A percentile compares a stretch with the other conserved stretches of the same genome.
These are phyloP conservation scores for Lepisosteus osseus DNA, from an alignment of 2,113 vertebrate species.

Conservation along the genomic window DNA sequence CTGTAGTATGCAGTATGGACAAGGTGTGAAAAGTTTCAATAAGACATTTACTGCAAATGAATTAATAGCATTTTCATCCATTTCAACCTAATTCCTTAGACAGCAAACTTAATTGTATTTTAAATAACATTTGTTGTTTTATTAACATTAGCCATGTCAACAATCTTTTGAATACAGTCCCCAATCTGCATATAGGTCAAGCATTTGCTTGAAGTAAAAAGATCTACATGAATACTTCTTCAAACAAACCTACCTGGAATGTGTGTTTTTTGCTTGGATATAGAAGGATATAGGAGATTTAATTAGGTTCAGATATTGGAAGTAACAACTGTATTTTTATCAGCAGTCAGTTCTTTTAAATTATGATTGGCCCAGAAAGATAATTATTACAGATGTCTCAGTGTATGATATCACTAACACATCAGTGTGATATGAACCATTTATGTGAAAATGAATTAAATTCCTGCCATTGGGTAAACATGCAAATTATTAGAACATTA, in stretches of 20 bases:
- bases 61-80: constrained; percentile 46
- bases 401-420: background rate
- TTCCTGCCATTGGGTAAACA: background rate
- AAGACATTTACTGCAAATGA: constrained; percentile 24
- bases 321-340: no score
- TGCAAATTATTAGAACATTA: background rate
- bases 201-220: constrained; percentile 16
- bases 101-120: constrained; percentile 37
- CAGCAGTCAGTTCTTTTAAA: no score
- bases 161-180: constrained; percentile 40
- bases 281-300: no score
- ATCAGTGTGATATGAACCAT: background rate
- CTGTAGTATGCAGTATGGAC: background rate
- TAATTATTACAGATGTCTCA: no score
- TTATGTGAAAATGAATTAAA: constrained; percentile 6
- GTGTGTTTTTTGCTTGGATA: no score
- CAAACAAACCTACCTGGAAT: no score
- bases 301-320: no score
- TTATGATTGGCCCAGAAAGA: no score
- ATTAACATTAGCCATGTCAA: constrained; percentile 51
- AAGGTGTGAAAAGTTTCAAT: constrained; percentile 9
- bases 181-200: constrained; percentile 37
- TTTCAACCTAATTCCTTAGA: constrained; percentile 42
- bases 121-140: constrained; percentile 60
- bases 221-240: background rate